These are phyloP conservation scores for Chloropsis cyanopogon DNA, from an alignment of 2,113 vertebrate species.

Conservation along the genomic window DNA sequence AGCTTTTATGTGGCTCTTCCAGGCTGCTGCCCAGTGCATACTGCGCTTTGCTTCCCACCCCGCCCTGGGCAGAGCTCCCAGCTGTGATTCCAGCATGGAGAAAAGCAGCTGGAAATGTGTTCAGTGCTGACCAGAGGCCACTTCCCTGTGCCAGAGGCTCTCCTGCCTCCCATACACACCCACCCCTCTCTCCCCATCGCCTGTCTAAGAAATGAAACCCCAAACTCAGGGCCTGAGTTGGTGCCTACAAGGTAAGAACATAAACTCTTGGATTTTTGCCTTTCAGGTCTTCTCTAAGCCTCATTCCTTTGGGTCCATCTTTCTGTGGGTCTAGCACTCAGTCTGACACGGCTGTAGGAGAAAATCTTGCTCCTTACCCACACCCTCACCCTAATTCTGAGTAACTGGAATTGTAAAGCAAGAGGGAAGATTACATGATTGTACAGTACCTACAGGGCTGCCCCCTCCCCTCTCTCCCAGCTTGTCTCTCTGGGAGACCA, in stretches of 20 bases:
- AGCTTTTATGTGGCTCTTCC: not conserved
- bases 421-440: not conserved
- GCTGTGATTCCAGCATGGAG: not conserved
- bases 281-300: not conserved
- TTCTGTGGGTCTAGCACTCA: not conserved
- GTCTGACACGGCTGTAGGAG: not conserved
- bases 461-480: not conserved
- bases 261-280: rapidly evolving
- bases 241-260: not conserved
- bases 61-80: not conserved
- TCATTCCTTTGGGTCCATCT: not conserved
- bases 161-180: rapidly evolving
- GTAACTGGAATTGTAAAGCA: not conserved
- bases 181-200: not conserved
- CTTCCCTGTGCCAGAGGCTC: not conserved
- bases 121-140: not conserved
- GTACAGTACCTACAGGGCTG: not conserved
- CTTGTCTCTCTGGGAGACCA: not conserved
- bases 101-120: not conserved
- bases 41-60: not conserved
- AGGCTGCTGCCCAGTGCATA: not conserved
- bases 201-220: not conserved
- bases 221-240: rapidly evolving
- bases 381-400: not conserved
- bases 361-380: not conserved